Base-by-base conservation (phyloP, 1,140 invertebrate species). In the Drosophila repletoides region DNA sequence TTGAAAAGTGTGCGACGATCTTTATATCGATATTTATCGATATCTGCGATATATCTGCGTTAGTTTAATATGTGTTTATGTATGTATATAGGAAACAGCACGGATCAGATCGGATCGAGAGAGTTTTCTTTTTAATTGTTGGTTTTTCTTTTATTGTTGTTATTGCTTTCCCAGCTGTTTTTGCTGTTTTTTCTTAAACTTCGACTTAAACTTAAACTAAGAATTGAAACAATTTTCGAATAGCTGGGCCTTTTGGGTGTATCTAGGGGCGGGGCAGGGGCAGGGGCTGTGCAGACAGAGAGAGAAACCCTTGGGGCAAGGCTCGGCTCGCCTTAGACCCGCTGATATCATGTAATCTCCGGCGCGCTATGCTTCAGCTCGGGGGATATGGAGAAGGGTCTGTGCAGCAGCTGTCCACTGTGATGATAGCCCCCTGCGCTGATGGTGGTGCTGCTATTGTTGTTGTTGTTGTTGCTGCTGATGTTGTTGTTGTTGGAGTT, bases 371-470 rank as follows among this genome's bases (percentile, higher is more conserved):
- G 83, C 48, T 84, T 83, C 29, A 90, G 60, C 49, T 90, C 89
- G 21, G 89, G 89, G 45, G 89, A 90, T 38, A 92, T 92, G 31
- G 92, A 92, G 75, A 92, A 92, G 34, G 92, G 92, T 60, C 92
- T 72, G 69, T 92, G 92, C 41, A 92, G 64, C 38, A 91, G 73
- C 34, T 90, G 90, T 5, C 88, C 88, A 33, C 72, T 89, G 15
- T 89, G 87, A 46, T 89, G 88, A 48, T 88, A 84, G 10, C 53
- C 56, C 40, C 61, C 74, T 4, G 65, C 77, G 14, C 59, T 72
- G 3, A 29, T 22, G 12, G 51, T 43, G 3, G 10, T 55, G 45
- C 53, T 38, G 9, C 63, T 69, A 41, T 21, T 61, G 74, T 9
- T 26, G 45, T 43, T 36, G 52, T 22, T 9, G 58, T 31, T 9